Percentiles rank a stretch among this genome's conserved stretches.
Evolutionary conservation across 2,797 vertebrate species (phyloP).

Genomic region (Periophthalmus magnuspinnatus): DNA sequence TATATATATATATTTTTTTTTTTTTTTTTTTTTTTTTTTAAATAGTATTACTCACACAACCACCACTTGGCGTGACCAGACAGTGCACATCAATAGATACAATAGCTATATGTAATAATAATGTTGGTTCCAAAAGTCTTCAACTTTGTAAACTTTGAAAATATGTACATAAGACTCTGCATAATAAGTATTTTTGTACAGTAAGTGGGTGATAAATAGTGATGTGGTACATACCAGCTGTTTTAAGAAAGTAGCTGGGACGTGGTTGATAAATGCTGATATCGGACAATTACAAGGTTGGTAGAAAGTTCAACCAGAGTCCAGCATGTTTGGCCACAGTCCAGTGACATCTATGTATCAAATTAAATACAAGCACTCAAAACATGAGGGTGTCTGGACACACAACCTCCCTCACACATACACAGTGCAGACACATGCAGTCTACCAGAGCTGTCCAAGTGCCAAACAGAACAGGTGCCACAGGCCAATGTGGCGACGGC

Average conservation of each 20-base stretch:
- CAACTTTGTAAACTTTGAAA: no score
- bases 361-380: slow-evolving; percentile 58
- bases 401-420: slow-evolving; percentile 23
- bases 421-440: slow-evolving; percentile 18
- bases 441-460: slow-evolving; percentile 8
- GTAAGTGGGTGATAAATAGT: slow-evolving; percentile 21
- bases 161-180: no score
- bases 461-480: slow-evolving; percentile 42
- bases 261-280: slow-evolving; percentile 2
- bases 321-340: slow-evolving; percentile 56
- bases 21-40: no score
- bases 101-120: no score
- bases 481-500: slow-evolving; percentile 36
- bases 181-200: neutral
- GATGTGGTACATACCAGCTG: no score
- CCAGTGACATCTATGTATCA: slow-evolving; percentile 62
- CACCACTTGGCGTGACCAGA: no score
- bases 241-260: slow-evolving; percentile 24
- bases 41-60: neutral
- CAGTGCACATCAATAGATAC: no score
- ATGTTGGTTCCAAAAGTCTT: no score
- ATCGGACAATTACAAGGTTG: slow-evolving; percentile 23
- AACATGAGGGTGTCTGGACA: slow-evolving; percentile 33
- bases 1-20: no score
- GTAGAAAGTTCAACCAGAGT: slow-evolving; percentile 48